These are phyloP conservation scores for Calypte anna DNA, from an alignment of 2,113 vertebrate species.

Conservation along the genomic window DNA sequence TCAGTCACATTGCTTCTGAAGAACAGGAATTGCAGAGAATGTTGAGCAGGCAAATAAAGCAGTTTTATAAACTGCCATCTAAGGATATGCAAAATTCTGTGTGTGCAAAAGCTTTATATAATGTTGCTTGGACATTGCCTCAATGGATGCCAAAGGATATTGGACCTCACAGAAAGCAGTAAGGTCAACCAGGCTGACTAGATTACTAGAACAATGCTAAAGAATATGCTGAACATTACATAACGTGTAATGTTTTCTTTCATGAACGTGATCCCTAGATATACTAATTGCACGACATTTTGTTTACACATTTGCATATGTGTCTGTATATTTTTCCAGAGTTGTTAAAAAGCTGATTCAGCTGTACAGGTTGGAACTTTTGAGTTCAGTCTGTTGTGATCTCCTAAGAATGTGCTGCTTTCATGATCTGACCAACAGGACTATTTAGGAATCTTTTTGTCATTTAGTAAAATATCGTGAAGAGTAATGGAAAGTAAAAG, in stretches of 20 bases:
- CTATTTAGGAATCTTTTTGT: not conserved
- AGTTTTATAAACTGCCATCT: not conserved
- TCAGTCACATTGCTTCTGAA: not conserved
- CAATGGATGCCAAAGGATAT: not conserved
- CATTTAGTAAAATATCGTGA: not conserved
- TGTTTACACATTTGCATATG: not conserved
- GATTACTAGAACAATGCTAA: not conserved
- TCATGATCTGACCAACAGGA: not conserved
- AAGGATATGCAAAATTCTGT: not conserved
- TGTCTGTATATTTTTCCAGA: not conserved
- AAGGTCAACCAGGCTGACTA: not conserved
- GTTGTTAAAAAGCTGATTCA: not conserved
- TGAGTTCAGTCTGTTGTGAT: not conserved
- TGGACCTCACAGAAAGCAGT: not conserved
- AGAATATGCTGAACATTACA: not conserved
- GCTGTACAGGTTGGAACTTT: not conserved
- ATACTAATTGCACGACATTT: not conserved
- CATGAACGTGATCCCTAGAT: not conserved
- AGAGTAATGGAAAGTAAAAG: not conserved
- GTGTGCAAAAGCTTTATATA: not conserved
- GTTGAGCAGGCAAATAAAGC: not conserved
- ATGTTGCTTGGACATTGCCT: not conserved
- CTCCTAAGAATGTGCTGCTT: not conserved
- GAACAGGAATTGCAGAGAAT: not conserved
- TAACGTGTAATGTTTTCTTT: not conserved